These are phyloP conservation scores for Lydus trimaculatus DNA, from an alignment of 2,888 invertebrate genomes.

Conservation along the genomic window DNA sequence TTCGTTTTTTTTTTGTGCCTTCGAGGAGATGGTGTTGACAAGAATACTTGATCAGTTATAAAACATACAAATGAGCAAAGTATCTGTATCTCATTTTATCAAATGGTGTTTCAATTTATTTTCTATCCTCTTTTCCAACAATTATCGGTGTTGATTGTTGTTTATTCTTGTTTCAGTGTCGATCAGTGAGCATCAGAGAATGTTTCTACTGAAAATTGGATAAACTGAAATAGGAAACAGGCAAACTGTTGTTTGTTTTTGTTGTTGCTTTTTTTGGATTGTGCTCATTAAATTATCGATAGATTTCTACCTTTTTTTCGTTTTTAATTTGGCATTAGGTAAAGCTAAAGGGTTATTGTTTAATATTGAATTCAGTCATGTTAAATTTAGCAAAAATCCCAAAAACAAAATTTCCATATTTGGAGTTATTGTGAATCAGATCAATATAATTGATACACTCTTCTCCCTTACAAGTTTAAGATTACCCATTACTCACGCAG, in stretches of 20 bases:
- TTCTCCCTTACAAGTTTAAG: too few relatives aligned
- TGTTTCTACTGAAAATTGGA: not conserved
- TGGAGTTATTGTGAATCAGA: too few relatives aligned
- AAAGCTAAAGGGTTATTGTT: not conserved
- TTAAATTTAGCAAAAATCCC: too few relatives aligned
- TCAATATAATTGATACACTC: too few relatives aligned
- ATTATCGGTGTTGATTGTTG: not conserved
- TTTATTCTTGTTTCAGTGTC: not conserved
- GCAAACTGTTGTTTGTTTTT: not conserved
- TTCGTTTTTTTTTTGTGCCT: not conserved
- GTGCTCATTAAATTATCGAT: not conserved
- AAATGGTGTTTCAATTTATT: too few relatives aligned
- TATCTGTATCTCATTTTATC: too few relatives aligned
- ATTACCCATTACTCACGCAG: too few relatives aligned
- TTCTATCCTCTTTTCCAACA: too few relatives aligned
- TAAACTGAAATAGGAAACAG: not conserved
- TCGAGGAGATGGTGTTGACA: conserved; percentile 22
- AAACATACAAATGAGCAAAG: conserved; percentile 14
- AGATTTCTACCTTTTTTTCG: not conserved
- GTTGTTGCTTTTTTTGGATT: not conserved
- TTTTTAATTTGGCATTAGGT: not conserved
- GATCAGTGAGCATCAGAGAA: not conserved
- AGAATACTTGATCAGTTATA: conserved; percentile 29
- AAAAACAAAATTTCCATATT: too few relatives aligned
- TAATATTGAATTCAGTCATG: not conserved